Percentiles rank a stretch among this genome's conserved stretches.
These are phyloP conservation scores for Philopedon plagiatum DNA, from an alignment of 2,888 invertebrate species.

Conservation along the genomic window DNA sequence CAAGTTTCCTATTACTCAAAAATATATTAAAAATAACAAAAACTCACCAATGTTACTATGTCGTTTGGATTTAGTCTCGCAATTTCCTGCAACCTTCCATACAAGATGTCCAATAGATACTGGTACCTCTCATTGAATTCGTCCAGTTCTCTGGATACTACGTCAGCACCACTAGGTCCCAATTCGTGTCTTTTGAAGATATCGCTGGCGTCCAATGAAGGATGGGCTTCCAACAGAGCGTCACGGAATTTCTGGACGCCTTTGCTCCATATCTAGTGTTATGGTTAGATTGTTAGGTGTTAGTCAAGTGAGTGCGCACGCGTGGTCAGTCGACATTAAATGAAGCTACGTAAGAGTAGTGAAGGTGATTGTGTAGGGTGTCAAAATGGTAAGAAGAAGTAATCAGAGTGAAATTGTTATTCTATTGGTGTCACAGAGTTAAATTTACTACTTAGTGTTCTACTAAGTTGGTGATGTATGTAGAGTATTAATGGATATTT, in stretches of 20 bases:
- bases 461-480: not conserved
- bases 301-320: conserved; percentile 68
- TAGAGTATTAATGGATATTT: too few species aligned
- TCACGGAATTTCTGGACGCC: conserved; percentile 89
- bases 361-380: conserved; percentile 24
- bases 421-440: not conserved
- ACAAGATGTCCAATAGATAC: conserved; percentile 78
- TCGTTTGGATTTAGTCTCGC: conserved; percentile 80
- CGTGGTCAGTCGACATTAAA: conserved; percentile 53
- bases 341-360: conserved; percentile 42
- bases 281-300: conserved; percentile 70
- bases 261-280: conserved; percentile 86
- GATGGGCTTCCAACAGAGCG: conserved; percentile 86
- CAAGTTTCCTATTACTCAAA: too few species aligned
- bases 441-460: not conserved
- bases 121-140: conserved; percentile 85
- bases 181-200: conserved; percentile 60
- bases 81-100: conserved; percentile 79
- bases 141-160: conserved; percentile 84
- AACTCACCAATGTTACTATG: conserved; percentile 82
- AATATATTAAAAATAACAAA: conserved; percentile 36
- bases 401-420: conserved; percentile 22
- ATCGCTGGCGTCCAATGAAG: conserved; percentile 78
- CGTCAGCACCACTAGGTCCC: conserved; percentile 75
- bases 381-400: conserved; percentile 28